phyloP scores from a whole-genome alignment of 2,888 invertebrate genomes.

The Torymus tubicola region DNA sequence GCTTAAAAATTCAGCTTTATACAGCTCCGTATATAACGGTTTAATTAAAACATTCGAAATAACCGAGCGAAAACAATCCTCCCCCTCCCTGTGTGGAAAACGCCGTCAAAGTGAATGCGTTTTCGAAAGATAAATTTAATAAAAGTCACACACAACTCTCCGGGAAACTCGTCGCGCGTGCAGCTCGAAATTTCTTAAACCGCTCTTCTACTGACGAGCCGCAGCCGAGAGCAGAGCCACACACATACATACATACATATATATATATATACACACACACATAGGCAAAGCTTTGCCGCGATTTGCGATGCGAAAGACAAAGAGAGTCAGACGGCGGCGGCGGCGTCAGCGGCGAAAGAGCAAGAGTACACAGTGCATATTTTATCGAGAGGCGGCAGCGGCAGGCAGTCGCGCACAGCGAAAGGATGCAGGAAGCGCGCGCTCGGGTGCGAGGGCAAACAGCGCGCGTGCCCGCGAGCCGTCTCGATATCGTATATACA shows the following conservation, averaged over 20 bases:
- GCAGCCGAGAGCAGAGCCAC: neutral
- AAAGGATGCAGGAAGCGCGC: too few species aligned
- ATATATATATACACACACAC: neutral
- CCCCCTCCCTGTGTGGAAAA: too few species aligned
- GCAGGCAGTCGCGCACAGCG: neutral
- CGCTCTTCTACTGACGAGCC: neutral
- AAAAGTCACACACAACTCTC: constrained; percentile 21
- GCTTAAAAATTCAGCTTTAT: too few species aligned
- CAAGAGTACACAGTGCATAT: constrained; percentile 22
- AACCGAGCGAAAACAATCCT: neutral
- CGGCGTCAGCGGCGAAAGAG: neutral
- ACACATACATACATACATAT: too few species aligned
- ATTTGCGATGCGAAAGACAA: constrained; percentile 7
- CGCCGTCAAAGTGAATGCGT: neutral
- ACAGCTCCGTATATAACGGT: too few species aligned
- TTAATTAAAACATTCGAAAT: too few species aligned
- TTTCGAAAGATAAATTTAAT: constrained; percentile 22
- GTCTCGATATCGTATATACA: too few species aligned
- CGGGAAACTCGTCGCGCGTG: neutral
- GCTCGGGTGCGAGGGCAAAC: too few species aligned
- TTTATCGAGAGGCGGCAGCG: constrained; percentile 6
- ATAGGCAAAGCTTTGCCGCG: neutral
- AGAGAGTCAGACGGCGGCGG: neutral
- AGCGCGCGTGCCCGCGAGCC: too few species aligned
- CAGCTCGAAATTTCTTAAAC: constrained; percentile 11